A percentile compares a stretch with the other conserved stretches of the same genome.
phyloP scores from a whole-genome alignment of 2,797 vertebrate species.

The Todus mexicanus region DNA sequence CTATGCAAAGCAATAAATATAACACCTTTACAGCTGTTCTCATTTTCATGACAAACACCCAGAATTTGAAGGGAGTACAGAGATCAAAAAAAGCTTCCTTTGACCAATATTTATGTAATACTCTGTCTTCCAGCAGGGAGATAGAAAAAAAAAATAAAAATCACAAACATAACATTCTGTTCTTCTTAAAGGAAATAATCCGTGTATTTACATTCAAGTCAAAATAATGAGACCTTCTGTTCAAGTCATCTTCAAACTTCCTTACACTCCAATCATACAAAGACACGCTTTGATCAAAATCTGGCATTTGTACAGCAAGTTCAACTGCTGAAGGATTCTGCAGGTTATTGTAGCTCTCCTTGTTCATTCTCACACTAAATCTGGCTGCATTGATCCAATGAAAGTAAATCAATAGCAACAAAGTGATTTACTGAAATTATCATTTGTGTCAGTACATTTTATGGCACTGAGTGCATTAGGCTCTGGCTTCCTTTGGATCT shows the following conservation, averaged over 20 bases:
- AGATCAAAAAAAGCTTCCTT: neutral
- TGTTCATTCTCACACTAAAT: neutral
- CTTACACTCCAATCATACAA: neutral
- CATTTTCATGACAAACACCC: neutral
- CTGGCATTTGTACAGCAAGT: neutral
- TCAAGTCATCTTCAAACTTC: neutral
- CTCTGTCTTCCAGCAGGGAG: neutral
- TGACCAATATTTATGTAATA: neutral
- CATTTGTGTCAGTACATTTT: neutral
- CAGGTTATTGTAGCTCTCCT: neutral
- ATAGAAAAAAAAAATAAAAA: neutral
- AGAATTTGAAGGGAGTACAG: neutral
- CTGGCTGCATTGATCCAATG: neutral
- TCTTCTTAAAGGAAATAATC: slow-evolving; percentile 2
- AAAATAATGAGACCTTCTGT: slow-evolving; percentile 7
- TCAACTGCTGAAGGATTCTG: neutral
- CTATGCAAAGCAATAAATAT: neutral
- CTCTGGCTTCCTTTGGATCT: neutral
- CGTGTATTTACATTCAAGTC: neutral
- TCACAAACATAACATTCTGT: neutral
- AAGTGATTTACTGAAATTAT: neutral
- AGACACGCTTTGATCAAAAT: neutral
- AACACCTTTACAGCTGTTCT: neutral
- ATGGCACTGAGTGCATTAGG: neutral
- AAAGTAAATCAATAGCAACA: neutral